These are phyloP conservation scores for Camponotus fellah DNA, from an alignment of 2,888 invertebrate genomes.

Conservation along the genomic window DNA sequence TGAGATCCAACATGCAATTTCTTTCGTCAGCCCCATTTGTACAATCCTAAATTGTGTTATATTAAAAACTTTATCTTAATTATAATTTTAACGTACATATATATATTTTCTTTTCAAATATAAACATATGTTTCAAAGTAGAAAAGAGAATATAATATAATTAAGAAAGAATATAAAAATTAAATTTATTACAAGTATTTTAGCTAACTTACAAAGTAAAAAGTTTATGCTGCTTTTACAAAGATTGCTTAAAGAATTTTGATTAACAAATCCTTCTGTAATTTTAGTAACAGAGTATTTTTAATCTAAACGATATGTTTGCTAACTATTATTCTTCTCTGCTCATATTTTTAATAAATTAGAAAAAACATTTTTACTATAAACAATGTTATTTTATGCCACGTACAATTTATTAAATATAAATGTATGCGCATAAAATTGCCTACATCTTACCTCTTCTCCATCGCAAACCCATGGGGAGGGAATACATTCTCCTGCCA, in stretches of 20 bases:
- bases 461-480: slow-evolving; percentile 88
- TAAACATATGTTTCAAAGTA: background rate
- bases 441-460: slow-evolving; percentile 83
- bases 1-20: slow-evolving; percentile 86
- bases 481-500: slow-evolving; percentile 87
- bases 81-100: background rate
- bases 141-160: background rate
- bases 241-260: background rate
- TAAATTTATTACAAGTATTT: background rate
- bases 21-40: slow-evolving; percentile 88
- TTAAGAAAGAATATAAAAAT: background rate
- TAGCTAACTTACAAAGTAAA: background rate
- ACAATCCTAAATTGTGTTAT: slow-evolving; percentile 86
- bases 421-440: background rate
- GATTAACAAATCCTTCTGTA: background rate
- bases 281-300: background rate
- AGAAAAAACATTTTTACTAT: background rate
- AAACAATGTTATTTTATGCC: background rate
- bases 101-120: background rate
- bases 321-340: background rate
- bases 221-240: background rate
- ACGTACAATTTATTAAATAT: background rate
- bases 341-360: background rate
- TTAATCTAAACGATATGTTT: background rate
- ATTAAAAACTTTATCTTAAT: background rate